Base-by-base conservation (phyloP, 2,797 vertebrate species). In the Gymnoscopelus braueri region DNA sequence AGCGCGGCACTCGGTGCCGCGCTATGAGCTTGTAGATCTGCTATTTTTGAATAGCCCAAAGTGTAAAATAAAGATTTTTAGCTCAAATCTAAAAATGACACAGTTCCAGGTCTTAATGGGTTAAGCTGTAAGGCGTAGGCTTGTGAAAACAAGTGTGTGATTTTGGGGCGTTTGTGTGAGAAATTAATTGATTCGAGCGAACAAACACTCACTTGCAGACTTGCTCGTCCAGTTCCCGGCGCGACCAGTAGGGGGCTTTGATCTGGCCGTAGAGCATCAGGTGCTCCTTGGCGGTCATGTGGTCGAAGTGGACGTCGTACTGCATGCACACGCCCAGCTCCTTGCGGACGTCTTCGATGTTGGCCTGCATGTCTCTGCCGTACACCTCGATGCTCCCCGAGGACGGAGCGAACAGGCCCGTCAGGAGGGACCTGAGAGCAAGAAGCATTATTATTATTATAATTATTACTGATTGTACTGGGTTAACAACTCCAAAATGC, bases 291-390 rank as follows among this genome's bases (percentile, higher is more conserved):
- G 94, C 90, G 58, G 96, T 98, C 74, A 99, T 95, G 76, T 98
- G 95, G 70, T 96, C 94, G 66, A 99, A 99, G 65, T 97, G 92
- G 67, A 99, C 97, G 0, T 99, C 95, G 0, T 99, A 97, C 74
- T 99, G 98, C 97, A 99, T 98, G 84, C 98, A 99, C 65, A 99
- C 96, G 0, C 98, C 98, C 80, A 99, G 95, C 64, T 94, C 94
- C 84, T 89, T 95, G 69, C 96, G 95, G 23, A 97, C 80, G 0
- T 88, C 89, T 3, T 95, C 89, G 0, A 95, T 92, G 76, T 95
- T 91, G 10, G 79, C 86, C 84, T 94, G 92, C 92, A 96, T 97
- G 75, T 98, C 96, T 86, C 91, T 95, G 15, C 96, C 96, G 1
- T 97, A 97, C 10, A 99, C 95, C 84, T 96, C 92, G 51, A 99